phyloP scores from a whole-genome alignment of 2,797 vertebrate genomes.

The Sebastes iracundus region DNA sequence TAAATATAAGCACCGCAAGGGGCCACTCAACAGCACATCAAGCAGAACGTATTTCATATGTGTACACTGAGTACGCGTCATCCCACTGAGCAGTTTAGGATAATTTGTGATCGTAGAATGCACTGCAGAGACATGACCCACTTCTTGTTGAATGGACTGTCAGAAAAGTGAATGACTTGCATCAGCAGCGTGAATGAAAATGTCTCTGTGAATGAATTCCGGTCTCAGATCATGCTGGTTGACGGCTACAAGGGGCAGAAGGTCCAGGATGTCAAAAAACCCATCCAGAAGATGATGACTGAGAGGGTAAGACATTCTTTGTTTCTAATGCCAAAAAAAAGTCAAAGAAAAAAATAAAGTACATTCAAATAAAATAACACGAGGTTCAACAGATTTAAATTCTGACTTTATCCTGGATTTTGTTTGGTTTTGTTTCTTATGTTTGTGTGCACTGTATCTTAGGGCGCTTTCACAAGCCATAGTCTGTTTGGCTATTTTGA shows the following conservation, averaged over 20 bases:
- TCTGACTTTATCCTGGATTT: background rate
- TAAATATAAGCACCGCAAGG: background rate
- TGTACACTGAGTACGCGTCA: background rate
- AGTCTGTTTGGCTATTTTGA: too few relatives aligned
- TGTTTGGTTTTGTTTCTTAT: background rate
- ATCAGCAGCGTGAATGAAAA: background rate
- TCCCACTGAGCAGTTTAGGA: background rate
- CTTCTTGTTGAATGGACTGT: background rate
- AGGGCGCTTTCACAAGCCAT: too few relatives aligned
- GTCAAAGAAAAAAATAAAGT: background rate
- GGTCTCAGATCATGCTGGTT: constrained; percentile 92
- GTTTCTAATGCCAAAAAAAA: background rate
- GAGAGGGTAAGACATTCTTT: constrained; percentile 81
- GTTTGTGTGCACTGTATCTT: rapidly evolving
- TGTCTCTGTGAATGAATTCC: constrained; percentile 8
- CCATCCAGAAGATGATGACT: constrained; percentile 93
- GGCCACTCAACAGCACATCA: background rate
- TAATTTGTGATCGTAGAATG: background rate
- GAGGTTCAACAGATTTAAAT: background rate
- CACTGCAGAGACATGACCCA: background rate
- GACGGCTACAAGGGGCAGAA: constrained; percentile 93
- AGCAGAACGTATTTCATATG: background rate
- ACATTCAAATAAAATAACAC: background rate
- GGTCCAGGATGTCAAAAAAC: constrained; percentile 96
- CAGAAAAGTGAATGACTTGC: background rate